Evolutionary conservation across 1,140 invertebrate genomes (phyloP).

Genomic region (Hestina assimilis): DNA sequence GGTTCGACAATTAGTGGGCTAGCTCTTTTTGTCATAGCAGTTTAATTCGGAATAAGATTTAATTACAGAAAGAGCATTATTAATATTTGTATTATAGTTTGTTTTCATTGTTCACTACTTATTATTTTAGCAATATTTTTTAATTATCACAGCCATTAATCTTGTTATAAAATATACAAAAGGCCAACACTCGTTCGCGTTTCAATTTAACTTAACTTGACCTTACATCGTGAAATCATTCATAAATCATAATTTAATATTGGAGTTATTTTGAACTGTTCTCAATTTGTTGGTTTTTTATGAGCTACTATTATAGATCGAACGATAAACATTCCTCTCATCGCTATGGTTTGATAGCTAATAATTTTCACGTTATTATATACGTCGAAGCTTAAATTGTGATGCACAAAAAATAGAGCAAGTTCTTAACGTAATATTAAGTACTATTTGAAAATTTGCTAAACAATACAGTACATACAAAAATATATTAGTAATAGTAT

Average conservation of each 20-base stretch:
- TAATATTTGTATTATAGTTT: no score
- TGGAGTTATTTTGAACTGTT: constrained; percentile 16
- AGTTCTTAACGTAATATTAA: neutral
- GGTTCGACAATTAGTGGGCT: no score
- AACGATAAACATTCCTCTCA: constrained; percentile 27
- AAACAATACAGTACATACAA: neutral
- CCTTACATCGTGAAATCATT: constrained; percentile 19
- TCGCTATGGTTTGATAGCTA: constrained; percentile 18
- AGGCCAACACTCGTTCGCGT: constrained; percentile 9
- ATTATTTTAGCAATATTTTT: no score
- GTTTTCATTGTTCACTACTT: no score
- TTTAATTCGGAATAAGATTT: no score
- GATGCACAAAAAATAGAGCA: neutral
- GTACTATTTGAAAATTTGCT: neutral
- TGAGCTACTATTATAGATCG: constrained; percentile 27
- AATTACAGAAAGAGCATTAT: no score
- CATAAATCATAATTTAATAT: constrained; percentile 18
- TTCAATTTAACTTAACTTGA: constrained; percentile 35
- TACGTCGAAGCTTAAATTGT: constrained; percentile 4
- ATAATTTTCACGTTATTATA: constrained; percentile 32
- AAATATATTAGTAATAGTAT: neutral
- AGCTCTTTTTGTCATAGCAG: no score
- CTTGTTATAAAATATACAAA: neutral
- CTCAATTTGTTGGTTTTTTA: constrained; percentile 29
- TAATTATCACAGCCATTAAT: neutral